Conservation (phyloP, 2,888 invertebrate genomes). For the Drosophila subquinaria region DNA sequence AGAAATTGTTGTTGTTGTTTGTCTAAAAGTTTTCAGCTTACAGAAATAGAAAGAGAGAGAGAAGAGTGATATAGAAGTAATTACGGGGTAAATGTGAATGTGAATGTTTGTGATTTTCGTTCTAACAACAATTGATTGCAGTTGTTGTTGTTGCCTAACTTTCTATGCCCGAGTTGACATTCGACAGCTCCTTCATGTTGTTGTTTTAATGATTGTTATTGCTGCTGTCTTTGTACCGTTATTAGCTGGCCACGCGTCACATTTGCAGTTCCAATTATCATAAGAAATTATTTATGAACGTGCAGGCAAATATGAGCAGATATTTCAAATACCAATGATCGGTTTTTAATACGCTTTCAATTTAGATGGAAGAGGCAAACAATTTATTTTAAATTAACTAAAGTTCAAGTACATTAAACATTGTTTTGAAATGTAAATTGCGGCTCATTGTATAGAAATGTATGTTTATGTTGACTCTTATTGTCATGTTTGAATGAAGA, state of each 20-base stretch:
- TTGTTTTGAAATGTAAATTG: neutral
- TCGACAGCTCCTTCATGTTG: constrained; percentile 42
- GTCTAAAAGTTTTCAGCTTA: constrained; percentile 49
- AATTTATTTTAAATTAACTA: neutral
- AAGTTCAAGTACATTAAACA: neutral
- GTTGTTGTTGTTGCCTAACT: constrained; percentile 53
- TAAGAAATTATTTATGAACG: constrained; percentile 72
- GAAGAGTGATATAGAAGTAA: constrained; percentile 52
- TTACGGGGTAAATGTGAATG: constrained; percentile 66
- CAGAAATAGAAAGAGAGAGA: constrained; percentile 27
- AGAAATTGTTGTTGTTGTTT: constrained; percentile 19
- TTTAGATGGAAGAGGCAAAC: neutral
- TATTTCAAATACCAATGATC: neutral
- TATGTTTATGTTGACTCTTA: no score
- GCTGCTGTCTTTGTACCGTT: constrained; percentile 30
- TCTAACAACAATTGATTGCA: constrained; percentile 76
- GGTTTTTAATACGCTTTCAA: constrained; percentile 23
- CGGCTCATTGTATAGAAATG: neutral
- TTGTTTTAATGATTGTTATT: constrained; percentile 30
- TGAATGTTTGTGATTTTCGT: constrained; percentile 70
- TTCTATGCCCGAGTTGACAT: constrained; percentile 47
- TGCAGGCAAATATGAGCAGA: constrained; percentile 43
- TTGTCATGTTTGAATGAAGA: no score
- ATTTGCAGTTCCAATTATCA: constrained; percentile 70
- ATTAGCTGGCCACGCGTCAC: constrained; percentile 49